Evolutionary conservation across 1,140 invertebrate species (phyloP).

Genomic region (Dinoponera quadriceps): DNA sequence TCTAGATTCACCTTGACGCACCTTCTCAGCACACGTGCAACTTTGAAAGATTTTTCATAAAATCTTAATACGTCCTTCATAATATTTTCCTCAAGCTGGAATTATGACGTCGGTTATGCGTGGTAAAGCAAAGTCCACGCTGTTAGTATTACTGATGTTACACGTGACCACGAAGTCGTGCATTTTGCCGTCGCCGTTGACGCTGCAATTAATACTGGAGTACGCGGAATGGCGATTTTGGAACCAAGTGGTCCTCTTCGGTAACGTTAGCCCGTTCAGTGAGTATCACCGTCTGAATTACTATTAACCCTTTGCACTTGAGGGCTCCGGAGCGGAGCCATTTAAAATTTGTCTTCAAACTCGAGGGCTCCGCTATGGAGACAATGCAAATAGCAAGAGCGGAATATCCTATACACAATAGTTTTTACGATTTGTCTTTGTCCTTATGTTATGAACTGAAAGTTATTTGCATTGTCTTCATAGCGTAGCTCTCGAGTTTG

Average conservation of each 20-base stretch:
- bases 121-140: conserved; percentile 21
- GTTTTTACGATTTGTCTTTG: no score
- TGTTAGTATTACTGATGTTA: conserved; percentile 18
- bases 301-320: no score
- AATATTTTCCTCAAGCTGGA: conserved; percentile 10
- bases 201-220: conserved; percentile 83
- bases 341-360: no score
- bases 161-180: conserved; percentile 58
- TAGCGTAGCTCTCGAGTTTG: no score
- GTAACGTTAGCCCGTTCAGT: conserved; percentile 68
- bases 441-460: no score
- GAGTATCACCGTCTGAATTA: conserved; percentile 21
- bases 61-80: neutral
- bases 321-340: no score
- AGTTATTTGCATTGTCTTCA: no score
- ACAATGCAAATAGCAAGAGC: no score
- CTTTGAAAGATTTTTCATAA: conserved; percentile 2
- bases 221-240: conserved; percentile 85
- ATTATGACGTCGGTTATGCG: neutral
- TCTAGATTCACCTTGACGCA: no score
- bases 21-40: no score
- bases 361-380: no score
- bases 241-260: conserved; percentile 84
- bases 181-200: conserved; percentile 72
- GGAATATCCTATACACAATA: no score